These are phyloP conservation scores for Tetrao urogallus DNA, from an alignment of 2,113 vertebrate species.

Conservation along the genomic window DNA sequence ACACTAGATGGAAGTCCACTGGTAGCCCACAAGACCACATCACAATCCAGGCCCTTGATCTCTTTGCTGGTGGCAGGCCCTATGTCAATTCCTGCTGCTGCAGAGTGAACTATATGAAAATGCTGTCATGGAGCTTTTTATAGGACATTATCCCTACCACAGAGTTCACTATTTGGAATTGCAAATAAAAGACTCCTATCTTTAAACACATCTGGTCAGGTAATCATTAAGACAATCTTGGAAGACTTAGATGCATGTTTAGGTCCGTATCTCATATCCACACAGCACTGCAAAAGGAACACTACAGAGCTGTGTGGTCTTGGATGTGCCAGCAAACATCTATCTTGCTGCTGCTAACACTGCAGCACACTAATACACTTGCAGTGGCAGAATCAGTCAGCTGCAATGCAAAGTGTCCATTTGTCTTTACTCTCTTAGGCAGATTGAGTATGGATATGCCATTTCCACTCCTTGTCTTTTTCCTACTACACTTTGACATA, in stretches of 20 bases:
- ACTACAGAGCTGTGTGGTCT: neutral
- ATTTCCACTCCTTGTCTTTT: slow-evolving; percentile 4
- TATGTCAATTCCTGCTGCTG: neutral
- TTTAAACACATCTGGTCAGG: neutral
- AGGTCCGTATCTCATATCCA: neutral
- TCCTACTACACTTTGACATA: neutral
- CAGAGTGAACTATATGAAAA: neutral
- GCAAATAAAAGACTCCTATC: neutral
- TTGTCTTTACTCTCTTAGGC: neutral
- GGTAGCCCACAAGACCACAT: neutral
- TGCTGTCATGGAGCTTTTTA: neutral
- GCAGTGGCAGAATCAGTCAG: neutral
- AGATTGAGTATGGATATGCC: neutral
- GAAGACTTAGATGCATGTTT: neutral
- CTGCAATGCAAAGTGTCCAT: neutral
- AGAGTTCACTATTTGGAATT: neutral
- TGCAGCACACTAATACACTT: neutral
- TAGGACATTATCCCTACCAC: neutral
- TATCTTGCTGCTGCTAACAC: neutral
- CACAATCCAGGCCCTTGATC: neutral
- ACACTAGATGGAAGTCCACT: too few relatives aligned
- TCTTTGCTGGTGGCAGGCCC: neutral
- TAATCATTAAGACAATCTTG: neutral
- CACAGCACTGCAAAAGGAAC: neutral
- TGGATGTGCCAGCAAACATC: neutral